A percentile compares a stretch with the other conserved stretches of the same genome.
Conservation (phyloP, 2,113 vertebrate species). For the Rhineura floridana region DNA sequence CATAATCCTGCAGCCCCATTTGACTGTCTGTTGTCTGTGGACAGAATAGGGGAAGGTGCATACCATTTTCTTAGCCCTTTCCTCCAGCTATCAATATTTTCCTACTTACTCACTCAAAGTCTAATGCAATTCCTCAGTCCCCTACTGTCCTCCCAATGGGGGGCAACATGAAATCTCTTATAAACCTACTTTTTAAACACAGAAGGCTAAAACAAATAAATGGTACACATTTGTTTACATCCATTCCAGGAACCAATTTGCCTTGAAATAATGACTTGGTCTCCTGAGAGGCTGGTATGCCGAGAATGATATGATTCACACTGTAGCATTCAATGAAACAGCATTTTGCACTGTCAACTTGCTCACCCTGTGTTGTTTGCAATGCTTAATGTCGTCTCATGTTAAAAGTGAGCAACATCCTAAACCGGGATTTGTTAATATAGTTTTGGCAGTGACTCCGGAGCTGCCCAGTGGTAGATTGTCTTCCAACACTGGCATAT, state of each 20-base stretch:
- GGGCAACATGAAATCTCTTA: neutral
- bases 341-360: constrained; percentile 17
- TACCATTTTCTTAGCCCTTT: neutral
- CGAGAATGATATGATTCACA: constrained; percentile 12
- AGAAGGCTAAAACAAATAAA: constrained; percentile 13
- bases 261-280: constrained; percentile 4
- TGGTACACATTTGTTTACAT: neutral
- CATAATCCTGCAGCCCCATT: neutral
- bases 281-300: neutral
- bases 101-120: neutral
- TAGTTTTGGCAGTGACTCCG: neutral
- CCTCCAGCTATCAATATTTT: neutral
- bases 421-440: neutral
- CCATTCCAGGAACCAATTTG: constrained; percentile 10
- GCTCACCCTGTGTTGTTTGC: neutral
- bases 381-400: neutral
- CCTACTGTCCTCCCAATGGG: neutral
- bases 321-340: neutral
- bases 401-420: neutral
- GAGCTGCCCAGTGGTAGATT: neutral
- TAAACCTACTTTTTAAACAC: neutral
- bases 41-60: neutral
- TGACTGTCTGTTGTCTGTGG: neutral
- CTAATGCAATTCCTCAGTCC: neutral
- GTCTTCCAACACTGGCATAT: neutral